Evolutionary conservation across 1,140 invertebrate genomes (phyloP), one percentile per base, ranked within the genome.

Genomic region (Caenorhabditis briggsae): DNA sequence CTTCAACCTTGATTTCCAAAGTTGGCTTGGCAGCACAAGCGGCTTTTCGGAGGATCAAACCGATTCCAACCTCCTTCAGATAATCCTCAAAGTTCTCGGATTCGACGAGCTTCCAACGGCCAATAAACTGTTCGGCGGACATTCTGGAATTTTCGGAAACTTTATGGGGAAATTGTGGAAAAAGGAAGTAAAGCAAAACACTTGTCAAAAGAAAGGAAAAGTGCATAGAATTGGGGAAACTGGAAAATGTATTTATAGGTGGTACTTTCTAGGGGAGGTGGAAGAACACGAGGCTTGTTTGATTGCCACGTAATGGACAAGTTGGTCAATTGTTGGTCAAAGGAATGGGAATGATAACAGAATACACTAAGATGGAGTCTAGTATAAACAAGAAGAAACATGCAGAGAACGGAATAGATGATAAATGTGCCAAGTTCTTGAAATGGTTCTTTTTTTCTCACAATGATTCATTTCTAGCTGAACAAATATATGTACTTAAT

Each of bases 61-160:
- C 83, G 14, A 89, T 85, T 50, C 87, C 89, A 18, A 84, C 64
- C 18, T 58, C 86, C 50, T 89, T 89, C 46, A 89, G 82, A 53
- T 89, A 89, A 41, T 84, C 86, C 58, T 89, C 89, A 59, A 89
- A 89, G 48, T 89, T 89, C 20, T 89, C 89, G 11, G 55, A 82
- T 11, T 86, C 65, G 23, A 85, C 59, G 48, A 89, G 82, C 58
- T 89, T 84, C 85, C 86, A 89, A 20, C 55, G 87, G 43, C 89
- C 89, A 25, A 59, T 82, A 50, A 89, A 89, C 16, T 82, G 82
- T 58, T 78, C 64, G 23, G 70, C 70, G 18, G 70, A 50, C 70
- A 78, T 78, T 78, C 46, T 50, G 43, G 23, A 61, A 25, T 2
- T 53, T 53, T 11, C 11, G 2, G 9, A 53, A 53, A 58, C 3